Percentiles rank a stretch among this genome's conserved stretches.
Conservation (phyloP, 2,888 invertebrate species). For the Troides aeacus region DNA sequence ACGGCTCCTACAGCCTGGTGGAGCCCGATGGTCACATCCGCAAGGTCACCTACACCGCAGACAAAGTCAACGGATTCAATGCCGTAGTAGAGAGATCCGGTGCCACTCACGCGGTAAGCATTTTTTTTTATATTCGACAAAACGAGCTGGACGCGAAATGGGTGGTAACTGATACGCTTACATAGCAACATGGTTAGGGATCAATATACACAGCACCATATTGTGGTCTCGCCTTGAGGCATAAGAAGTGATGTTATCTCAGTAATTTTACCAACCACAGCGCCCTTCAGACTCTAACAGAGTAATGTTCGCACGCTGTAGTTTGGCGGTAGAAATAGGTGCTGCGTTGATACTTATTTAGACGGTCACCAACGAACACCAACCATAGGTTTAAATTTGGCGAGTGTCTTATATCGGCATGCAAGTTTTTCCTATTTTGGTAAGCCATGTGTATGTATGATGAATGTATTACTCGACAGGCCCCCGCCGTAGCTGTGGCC, state of each 20-base stretch:
- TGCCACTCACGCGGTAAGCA: conserved; percentile 58
- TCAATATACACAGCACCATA: too few relatives aligned
- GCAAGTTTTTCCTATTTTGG: not conserved
- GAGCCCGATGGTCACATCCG: conserved; percentile 76
- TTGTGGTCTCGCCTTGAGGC: too few relatives aligned
- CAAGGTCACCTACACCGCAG: conserved; percentile 77
- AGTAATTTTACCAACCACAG: too few relatives aligned
- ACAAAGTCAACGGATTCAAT: conserved; percentile 76
- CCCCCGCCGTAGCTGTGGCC: conserved; percentile 50
- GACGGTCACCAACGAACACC: too few relatives aligned
- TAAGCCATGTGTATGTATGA: not conserved
- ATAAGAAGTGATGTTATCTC: too few relatives aligned
- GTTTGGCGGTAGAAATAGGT: too few relatives aligned
- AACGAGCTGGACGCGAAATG: not conserved
- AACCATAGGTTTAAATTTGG: too few relatives aligned
- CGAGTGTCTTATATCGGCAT: too few relatives aligned
- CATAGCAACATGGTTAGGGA: too few relatives aligned
- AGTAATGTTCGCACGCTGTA: too few relatives aligned
- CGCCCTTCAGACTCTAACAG: too few relatives aligned
- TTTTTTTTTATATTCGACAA: not conserved
- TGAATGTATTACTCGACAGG: conserved; percentile 32
- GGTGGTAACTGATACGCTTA: not conserved
- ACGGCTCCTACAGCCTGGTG: conserved; percentile 76
- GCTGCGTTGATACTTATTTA: too few relatives aligned
- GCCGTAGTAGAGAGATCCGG: conserved; percentile 77